phyloP scores from a whole-genome alignment of 2,888 invertebrate species.

The Bugula neritina region DNA sequence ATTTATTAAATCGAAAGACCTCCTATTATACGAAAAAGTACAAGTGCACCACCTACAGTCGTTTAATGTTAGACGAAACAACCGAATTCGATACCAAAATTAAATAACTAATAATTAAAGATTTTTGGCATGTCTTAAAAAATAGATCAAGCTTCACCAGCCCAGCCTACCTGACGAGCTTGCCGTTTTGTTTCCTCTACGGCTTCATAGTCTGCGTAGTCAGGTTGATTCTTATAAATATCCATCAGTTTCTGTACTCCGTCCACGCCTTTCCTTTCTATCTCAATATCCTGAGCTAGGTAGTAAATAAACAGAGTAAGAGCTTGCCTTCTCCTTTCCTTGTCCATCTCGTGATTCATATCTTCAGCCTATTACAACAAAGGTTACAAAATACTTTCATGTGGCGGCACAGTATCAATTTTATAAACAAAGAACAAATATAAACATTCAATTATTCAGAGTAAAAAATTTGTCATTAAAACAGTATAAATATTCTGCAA shows the following conservation, averaged over 20 bases:
- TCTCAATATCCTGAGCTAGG: slow-evolving; percentile 79
- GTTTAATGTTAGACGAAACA: no score
- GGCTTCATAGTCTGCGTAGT: slow-evolving; percentile 78
- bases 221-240: slow-evolving; percentile 77
- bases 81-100: no score
- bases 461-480: no score
- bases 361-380: slow-evolving; percentile 82
- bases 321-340: slow-evolving; percentile 79
- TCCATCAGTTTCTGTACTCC: slow-evolving; percentile 72
- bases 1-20: no score
- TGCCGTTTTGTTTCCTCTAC: slow-evolving; percentile 86
- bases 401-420: neutral
- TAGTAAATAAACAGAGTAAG: slow-evolving; percentile 76
- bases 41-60: no score
- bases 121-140: no score
- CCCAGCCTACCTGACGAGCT: slow-evolving; percentile 80
- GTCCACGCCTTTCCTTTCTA: slow-evolving; percentile 73
- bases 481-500: no score
- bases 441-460: no score
- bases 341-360: slow-evolving; percentile 84
- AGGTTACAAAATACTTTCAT: neutral
- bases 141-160: no score
- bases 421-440: no score
- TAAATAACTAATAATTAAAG: no score
- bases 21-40: no score